Evolutionary conservation across 2,888 invertebrate genomes (phyloP).

Genomic region (Dynastes maya): DNA sequence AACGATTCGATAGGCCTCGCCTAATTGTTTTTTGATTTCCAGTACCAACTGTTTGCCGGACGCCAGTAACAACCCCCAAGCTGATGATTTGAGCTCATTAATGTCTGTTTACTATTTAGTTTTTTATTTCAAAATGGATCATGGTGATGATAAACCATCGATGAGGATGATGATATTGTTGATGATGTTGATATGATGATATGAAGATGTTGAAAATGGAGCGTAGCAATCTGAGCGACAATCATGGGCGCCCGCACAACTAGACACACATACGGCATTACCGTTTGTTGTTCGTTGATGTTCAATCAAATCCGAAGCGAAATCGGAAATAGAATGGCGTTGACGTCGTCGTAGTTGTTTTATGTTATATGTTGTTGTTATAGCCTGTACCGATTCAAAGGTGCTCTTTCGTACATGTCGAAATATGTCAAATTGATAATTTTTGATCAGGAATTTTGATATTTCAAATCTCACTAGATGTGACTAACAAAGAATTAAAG

Average conservation of each 20-base stretch:
- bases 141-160: constrained; percentile 4
- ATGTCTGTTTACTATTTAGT: constrained; percentile 55
- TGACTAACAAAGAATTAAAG: no score
- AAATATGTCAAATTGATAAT: no score
- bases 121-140: constrained; percentile 54
- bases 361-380: constrained; percentile 58
- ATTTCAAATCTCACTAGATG: no score
- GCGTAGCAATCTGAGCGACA: constrained; percentile 68
- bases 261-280: constrained; percentile 53
- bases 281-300: constrained; percentile 46
- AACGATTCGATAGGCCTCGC: constrained; percentile 61
- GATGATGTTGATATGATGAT: constrained; percentile 7
- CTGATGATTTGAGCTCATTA: constrained; percentile 62
- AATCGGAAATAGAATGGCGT: no score
- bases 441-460: no score
- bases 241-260: constrained; percentile 66
- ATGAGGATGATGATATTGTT: constrained; percentile 51
- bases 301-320: neutral
- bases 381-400: no score
- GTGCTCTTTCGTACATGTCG: no score
- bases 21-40: constrained; percentile 69
- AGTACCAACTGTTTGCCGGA: constrained; percentile 71
- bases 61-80: constrained; percentile 68
- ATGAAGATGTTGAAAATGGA: constrained; percentile 60
- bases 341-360: constrained; percentile 56